These are phyloP conservation scores for Columba janthina DNA, from an alignment of 2,113 vertebrate genomes.

Conservation along the genomic window DNA sequence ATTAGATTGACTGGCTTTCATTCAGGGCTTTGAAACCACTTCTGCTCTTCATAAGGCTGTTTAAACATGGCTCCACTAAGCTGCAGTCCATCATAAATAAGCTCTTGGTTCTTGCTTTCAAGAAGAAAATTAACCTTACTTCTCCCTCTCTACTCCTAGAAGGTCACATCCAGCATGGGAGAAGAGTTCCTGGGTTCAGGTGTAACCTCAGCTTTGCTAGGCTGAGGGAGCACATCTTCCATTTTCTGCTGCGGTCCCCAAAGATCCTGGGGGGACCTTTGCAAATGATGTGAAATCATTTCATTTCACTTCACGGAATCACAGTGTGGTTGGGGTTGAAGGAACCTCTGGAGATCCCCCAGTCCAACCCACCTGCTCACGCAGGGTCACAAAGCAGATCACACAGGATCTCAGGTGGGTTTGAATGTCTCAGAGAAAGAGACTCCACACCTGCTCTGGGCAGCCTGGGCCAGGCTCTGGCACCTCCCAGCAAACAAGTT, in stretches of 20 bases:
- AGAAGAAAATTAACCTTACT: background rate
- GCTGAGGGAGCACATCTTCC: background rate
- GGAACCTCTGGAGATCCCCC: no score
- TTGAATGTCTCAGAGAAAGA: no score
- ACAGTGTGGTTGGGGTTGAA: no score
- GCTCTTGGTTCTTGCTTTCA: background rate
- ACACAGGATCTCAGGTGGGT: no score
- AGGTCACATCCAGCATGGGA: rapidly evolving
- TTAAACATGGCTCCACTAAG: background rate
- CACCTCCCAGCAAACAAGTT: no score
- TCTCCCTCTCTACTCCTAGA: background rate
- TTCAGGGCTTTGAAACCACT: constrained; percentile 22
- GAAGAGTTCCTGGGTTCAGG: background rate
- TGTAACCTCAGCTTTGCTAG: background rate
- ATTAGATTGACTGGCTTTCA: background rate
- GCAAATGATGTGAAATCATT: background rate
- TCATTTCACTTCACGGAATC: background rate
- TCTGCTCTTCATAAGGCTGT: background rate
- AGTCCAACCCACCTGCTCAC: no score
- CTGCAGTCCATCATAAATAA: constrained; percentile 19
- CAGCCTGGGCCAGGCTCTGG: no score
- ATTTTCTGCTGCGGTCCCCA: background rate
- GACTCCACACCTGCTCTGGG: no score
- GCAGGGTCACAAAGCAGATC: no score
- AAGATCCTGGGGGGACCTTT: background rate